Evolutionary conservation across 53 echinoderm and acorn worm genomes (phyloP).

Genomic region (Hippasteria phrygiana): DNA sequence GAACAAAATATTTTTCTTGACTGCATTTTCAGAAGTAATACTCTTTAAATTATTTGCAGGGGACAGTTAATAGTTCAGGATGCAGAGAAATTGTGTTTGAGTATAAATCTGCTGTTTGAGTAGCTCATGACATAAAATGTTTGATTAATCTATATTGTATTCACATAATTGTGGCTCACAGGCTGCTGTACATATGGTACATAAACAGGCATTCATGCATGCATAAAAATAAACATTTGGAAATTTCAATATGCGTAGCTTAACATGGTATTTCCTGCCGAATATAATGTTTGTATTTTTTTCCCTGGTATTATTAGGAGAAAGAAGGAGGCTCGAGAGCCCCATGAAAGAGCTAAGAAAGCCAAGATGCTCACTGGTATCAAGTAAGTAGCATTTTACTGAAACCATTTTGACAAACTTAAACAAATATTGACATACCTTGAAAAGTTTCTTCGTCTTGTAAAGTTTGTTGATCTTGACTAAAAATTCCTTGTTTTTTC

Average conservation of each 20-base stretch:
- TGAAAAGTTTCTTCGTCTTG: too few species aligned
- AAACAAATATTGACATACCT: too few species aligned
- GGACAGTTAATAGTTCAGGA: too few species aligned
- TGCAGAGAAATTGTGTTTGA: too few species aligned
- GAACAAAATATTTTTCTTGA: too few species aligned
- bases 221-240: background rate
- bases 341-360: slow-evolving; percentile 90
- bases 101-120: too few species aligned
- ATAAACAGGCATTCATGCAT: background rate
- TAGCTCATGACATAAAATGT: too few species aligned
- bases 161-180: too few species aligned
- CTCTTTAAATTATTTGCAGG: too few species aligned
- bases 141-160: too few species aligned
- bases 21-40: too few species aligned
- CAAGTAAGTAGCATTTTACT: slow-evolving; percentile 75
- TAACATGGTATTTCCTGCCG: background rate
- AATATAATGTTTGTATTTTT: background rate
- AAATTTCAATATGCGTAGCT: too few species aligned
- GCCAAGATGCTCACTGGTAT: slow-evolving; percentile 96
- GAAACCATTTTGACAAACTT: background rate
- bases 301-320: slow-evolving; percentile 59
- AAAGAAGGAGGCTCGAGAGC: slow-evolving; percentile 96
- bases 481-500: background rate
- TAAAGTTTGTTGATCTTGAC: background rate
- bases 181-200: background rate